A percentile compares a stretch with the other conserved stretches of the same genome.
These are phyloP conservation scores for Philereme transversata DNA, from an alignment of 2,888 invertebrate genomes.

Conservation along the genomic window DNA sequence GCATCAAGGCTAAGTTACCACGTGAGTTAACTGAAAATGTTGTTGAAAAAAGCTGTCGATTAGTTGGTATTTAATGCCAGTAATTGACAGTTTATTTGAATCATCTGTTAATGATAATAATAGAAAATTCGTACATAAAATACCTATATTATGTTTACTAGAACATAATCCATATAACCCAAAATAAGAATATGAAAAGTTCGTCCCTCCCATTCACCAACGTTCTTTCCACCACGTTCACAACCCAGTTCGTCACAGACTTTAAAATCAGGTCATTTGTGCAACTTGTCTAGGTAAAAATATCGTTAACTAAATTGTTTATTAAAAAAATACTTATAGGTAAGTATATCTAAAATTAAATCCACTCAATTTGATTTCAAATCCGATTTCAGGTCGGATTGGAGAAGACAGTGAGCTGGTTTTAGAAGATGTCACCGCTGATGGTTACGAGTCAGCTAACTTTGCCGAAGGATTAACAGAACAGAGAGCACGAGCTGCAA, in stretches of 20 bases:
- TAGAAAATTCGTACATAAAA: no score
- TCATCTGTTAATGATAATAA: no score
- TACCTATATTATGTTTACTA: no score
- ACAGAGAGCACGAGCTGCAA: conserved; percentile 87
- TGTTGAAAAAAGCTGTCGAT: neutral
- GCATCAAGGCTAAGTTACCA: conserved; percentile 88
- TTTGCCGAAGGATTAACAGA: conserved; percentile 87
- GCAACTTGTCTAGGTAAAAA: neutral
- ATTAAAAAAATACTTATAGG: neutral
- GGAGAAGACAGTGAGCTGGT: conserved; percentile 86
- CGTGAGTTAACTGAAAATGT: conserved; percentile 50
- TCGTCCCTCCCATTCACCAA: neutral
- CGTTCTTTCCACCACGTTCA: neutral
- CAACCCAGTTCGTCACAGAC: conserved; percentile 13
- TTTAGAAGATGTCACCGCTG: conserved; percentile 88
- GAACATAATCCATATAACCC: neutral
- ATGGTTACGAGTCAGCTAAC: conserved; percentile 86
- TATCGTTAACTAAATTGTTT: neutral
- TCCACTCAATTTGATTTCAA: conserved; percentile 41
- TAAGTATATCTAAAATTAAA: neutral
- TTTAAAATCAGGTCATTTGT: neutral
- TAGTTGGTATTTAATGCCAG: neutral
- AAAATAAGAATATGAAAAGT: no score
- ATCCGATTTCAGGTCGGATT: conserved; percentile 66
- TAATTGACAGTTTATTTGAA: no score